Conservation (phyloP, 2,113 vertebrate species). For the Lepus europaeus region DNA sequence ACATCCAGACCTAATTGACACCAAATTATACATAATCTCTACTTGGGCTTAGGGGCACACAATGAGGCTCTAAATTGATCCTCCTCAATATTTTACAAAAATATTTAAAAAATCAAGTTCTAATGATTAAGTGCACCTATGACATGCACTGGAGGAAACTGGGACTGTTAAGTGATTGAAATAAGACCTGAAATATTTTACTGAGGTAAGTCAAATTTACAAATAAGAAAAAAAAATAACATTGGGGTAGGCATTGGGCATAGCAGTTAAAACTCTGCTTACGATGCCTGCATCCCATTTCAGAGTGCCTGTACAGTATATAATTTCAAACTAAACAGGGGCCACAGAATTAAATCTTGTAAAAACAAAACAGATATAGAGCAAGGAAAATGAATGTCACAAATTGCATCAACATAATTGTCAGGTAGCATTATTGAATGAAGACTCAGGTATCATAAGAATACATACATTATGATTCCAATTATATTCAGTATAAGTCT, state of each 20-base stretch:
- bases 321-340: background rate
- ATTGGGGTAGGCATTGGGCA: background rate
- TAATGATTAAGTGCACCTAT: background rate
- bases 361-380: conserved; percentile 3
- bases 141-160: background rate
- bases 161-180: background rate
- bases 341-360: conserved; percentile 5
- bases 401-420: conserved; percentile 4
- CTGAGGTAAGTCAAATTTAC: background rate
- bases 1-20: background rate
- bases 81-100: background rate
- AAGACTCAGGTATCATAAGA: conserved; percentile 39
- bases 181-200: background rate
- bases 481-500: background rate
- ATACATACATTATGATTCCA: background rate
- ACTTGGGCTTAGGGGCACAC: background rate
- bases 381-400: background rate
- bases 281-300: too few species aligned
- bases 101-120: background rate
- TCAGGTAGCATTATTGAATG: background rate
- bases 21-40: background rate
- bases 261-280: too few species aligned
- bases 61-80: background rate
- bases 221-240: background rate
- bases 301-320: background rate